Evolutionary conservation across 1,140 invertebrate genomes (phyloP).

Genomic region (Semibalanus balanoides): DNA sequence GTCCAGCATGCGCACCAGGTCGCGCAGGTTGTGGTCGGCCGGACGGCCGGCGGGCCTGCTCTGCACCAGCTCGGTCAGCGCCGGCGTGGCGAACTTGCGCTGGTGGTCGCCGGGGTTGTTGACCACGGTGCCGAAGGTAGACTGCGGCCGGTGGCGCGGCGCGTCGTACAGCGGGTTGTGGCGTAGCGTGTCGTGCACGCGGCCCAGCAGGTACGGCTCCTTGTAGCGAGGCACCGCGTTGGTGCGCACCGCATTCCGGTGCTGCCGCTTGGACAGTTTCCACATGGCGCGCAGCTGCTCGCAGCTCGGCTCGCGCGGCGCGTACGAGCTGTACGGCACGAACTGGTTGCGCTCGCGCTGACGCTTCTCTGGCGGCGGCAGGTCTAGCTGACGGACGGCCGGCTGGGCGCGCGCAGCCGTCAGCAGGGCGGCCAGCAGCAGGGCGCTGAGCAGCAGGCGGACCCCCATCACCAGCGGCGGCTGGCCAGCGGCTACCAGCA

Average conservation of each 20-base stretch:
- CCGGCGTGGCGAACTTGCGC: background rate
- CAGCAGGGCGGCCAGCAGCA: too few relatives aligned
- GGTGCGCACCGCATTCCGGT: conserved; percentile 65
- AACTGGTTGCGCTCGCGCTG: conserved; percentile 21
- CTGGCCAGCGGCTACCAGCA: too few relatives aligned
- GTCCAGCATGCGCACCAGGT: background rate
- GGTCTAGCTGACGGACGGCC: too few relatives aligned
- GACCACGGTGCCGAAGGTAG: background rate
- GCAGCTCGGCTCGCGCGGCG: conserved; percentile 52
- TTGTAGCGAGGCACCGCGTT: conserved; percentile 65
- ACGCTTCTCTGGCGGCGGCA: conserved; percentile 10
- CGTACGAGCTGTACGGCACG: conserved; percentile 14
- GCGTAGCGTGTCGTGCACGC: background rate
- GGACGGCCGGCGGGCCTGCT: background rate
- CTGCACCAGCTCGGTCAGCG: background rate
- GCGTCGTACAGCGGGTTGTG: conserved; percentile 2
- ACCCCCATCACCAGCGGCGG: too few relatives aligned
- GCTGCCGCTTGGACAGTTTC: conserved; percentile 75
- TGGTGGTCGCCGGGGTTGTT: background rate
- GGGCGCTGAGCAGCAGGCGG: too few relatives aligned
- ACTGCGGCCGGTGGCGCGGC: background rate
- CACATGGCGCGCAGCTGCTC: conserved; percentile 78
- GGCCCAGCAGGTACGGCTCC: conserved; percentile 60
- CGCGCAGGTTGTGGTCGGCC: background rate
- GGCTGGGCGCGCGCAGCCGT: too few relatives aligned